Base-by-base conservation (phyloP, 2,113 vertebrate genomes). In the Ranitomeya variabilis region DNA sequence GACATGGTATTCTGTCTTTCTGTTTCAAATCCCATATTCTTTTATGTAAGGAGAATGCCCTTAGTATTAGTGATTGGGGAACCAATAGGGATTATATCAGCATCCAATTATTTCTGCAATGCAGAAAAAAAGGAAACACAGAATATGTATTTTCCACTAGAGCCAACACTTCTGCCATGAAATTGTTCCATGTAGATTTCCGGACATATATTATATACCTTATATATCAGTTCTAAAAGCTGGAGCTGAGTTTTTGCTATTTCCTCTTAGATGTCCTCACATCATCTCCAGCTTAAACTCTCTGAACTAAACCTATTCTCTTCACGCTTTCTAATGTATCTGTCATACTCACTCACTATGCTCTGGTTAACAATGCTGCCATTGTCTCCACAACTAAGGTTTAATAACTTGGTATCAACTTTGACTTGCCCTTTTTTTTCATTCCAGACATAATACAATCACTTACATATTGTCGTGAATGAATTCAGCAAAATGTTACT, bases 251-350 rank as follows among this genome's bases (percentile, higher is more conserved):
- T 74, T 74, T 74, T 74, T 74, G 71, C 37, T 18, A 74, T 74
- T 74, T 74, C 71, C 71, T 45, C 37, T 15, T 52, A 21, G 73
- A 76, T 76, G 73, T 76, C 73, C 73, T 52, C 73, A 76, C 45
- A 76, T 76, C 73, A 76, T 52, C 73, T 76, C 73, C 45, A 21
- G 45, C 73, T 76, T 76, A 76, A 51, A 76, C 73, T 76, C 18
- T 76, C 37, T 8, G 1, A 19, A 37, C 71, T 74, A 74, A 76
- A 52, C 73, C 73, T 52, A 76, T 76, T 76, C 73, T 52, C 37
- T 51, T 76, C 37, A 76, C 73, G 9, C 73, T 19, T 74, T 73
- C 69, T 73, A 73, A 51, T 74, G 37, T 45, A 45, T 74, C 71
- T 74, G 73, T 76, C 73, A 21, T 76, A 15, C 18, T 74, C 37